Base-by-base conservation (phyloP, 2,113 vertebrate genomes). In the Gallinago jamesoni region DNA sequence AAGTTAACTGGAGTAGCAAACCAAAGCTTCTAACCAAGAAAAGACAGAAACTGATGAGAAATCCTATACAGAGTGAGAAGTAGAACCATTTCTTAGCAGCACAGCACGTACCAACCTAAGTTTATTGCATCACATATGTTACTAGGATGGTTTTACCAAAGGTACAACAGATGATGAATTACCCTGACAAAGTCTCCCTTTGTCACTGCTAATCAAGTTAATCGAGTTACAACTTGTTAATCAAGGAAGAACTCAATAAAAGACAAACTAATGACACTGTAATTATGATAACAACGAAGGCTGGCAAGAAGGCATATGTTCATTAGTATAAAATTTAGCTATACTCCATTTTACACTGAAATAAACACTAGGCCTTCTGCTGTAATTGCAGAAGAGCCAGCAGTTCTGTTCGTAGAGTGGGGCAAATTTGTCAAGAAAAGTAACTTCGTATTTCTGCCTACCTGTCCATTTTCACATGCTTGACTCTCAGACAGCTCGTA, bases 391-490 rank as follows among this genome's bases (percentile, higher is more conserved):
- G 39, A 84, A 47, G 53, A 92, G 43, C 33, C 73, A 73, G 52
- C 30, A 20, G 6, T 92, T 83, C 87, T 77, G 14, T 19, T 56
- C 25, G 67, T 3, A 77, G 48, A 87, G 37, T 56, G n/a, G 31
- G 72, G 24, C 55, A 90, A 59, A 87, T 76, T 64, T 74, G 55
- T 14, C 21, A 55, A 17, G 21, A 73, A 69, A 43, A 55, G 15
- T 63, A 48, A 19, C 28, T 57, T 5, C 12, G 6, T 30, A 35
- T 55, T 75, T 79, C 86, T 84, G 84, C 99, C 98, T 97, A 99
- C 99, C 98, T 99, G 99, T 97, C 99, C 99, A 8, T 98, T 99
- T 97, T 99, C 99, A 97, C 99, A 99, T 4, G 99, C 99, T 98
- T 99, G 99, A 91, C 99, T 99, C 94, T 99, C 98, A 56, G 98